Evolutionary conservation across 1,140 invertebrate species (phyloP), one percentile per base, ranked within the genome.

Genomic region (Ctenoplectra terminalis): DNA sequence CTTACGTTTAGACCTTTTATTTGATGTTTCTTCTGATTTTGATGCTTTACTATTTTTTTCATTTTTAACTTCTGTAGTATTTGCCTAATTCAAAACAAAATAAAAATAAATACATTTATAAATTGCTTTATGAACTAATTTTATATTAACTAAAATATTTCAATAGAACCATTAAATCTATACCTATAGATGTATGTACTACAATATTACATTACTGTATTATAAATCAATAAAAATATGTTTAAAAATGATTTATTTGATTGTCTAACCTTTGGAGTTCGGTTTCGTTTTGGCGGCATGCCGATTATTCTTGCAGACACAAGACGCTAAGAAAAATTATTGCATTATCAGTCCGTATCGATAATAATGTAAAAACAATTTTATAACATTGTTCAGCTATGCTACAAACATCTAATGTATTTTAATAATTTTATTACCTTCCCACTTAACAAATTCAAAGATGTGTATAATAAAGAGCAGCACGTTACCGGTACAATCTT

Each of bases 241-340:
- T 5, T 37, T 17, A 66, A 37, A 26, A 37, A 72, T 72, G 56
- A 72, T 31, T 71, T 73, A 17, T 20, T 58, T 63, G 31, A 34
- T 54, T 80, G 31, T 54, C 23, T 76, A 74, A 87, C 86, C 86
- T 87, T 87, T 60, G 69, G 4, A 58, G 31, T 29, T 56, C 50
- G n/a, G 48, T 15, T 31, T 63, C 67, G 81, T 75, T 87, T 87
- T 78, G 85, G 86, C 48, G 86, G 86, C 86, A 87, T 87, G 58
- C n/a, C 48, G 63, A 29, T 43, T n/a, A 26, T 23, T 15, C 26
- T 63, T 7, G 26, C 60, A 2, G 20, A 50, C 31, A n/a, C 5
- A 50, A 37, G 50, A 60, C n/a, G n/a, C 61, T 81, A 56, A 34
- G 15, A 75, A 48, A 50, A 50, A 29, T 40, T 1, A 48, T 40